These are phyloP conservation scores for Xanthorhoe designata DNA, from an alignment of 2,888 invertebrate species.

Conservation along the genomic window DNA sequence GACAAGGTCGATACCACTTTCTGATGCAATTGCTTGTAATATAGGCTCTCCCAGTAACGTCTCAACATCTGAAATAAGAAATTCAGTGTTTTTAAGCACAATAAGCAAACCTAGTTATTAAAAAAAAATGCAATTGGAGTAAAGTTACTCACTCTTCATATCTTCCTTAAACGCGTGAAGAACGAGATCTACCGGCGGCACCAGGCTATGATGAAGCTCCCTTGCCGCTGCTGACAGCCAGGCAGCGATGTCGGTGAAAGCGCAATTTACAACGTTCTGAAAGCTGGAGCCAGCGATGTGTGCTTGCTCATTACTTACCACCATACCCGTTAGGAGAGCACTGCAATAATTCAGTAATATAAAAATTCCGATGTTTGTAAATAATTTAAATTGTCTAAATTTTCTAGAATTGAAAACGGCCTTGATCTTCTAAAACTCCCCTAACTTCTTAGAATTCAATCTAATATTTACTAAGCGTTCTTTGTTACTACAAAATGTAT, in stretches of 20 bases:
- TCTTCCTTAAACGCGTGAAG: conserved; percentile 74
- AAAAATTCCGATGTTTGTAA: too few species aligned
- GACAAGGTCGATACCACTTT: conserved; percentile 91
- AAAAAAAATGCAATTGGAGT: too few species aligned
- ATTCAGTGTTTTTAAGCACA: too few species aligned
- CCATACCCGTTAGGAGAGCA: conserved; percentile 74
- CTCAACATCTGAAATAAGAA: conserved; percentile 87
- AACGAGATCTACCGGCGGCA: conserved; percentile 75
- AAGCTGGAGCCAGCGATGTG: conserved; percentile 62
- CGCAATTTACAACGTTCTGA: conserved; percentile 69
- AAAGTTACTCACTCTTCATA: conserved; percentile 63
- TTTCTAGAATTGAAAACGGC: background rate
- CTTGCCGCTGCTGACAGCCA: conserved; percentile 74
- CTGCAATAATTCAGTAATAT: conserved; percentile 48
- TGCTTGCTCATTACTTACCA: conserved; percentile 76
- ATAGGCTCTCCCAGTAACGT: conserved; percentile 91
- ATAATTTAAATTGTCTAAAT: background rate
- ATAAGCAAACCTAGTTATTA: too few species aligned
- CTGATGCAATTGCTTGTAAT: conserved; percentile 89
- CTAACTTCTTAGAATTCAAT: background rate
- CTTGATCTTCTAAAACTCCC: background rate
- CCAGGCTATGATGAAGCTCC: conserved; percentile 72
- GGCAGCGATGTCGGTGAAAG: conserved; percentile 71
- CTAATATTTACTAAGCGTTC: conserved; percentile 10
- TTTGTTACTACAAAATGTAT: conserved; percentile 4